phyloP scores from a whole-genome alignment of 1,140 invertebrate species.

The Heliconius hermathena region DNA sequence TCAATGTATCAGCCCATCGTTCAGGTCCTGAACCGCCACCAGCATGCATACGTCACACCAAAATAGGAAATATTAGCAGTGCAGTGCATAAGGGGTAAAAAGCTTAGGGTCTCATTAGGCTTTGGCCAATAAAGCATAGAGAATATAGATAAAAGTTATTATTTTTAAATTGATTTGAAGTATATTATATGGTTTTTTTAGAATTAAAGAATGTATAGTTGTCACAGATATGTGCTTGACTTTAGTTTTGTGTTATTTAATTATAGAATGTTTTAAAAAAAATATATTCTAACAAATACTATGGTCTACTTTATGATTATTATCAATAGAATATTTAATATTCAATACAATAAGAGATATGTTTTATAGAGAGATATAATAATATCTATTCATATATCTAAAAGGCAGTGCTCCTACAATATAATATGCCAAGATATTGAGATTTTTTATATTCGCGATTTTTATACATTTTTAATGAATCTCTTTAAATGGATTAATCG shows the following conservation, averaged over 20 bases:
- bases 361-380: slow-evolving; percentile 23
- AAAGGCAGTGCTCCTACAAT: slow-evolving; percentile 57
- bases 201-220: not conserved
- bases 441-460: slow-evolving; percentile 24
- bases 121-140: slow-evolving; percentile 23
- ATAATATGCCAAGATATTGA: slow-evolving; percentile 45
- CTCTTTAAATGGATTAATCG: too few relatives aligned
- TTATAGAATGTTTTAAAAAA: not conserved
- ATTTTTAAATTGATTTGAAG: not conserved
- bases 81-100: slow-evolving; percentile 44
- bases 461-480: too few relatives aligned
- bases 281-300: not conserved
- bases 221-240: slow-evolving; percentile 6
- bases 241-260: slow-evolving; percentile 1
- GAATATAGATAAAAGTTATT: not conserved
- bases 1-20: slow-evolving; percentile 76
- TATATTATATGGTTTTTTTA: not conserved
- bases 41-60: slow-evolving; percentile 73
- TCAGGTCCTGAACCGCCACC: slow-evolving; percentile 71
- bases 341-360: slow-evolving; percentile 15
- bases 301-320: slow-evolving; percentile 4
- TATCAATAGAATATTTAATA: not conserved
- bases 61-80: slow-evolving; percentile 67
- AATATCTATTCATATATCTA: slow-evolving; percentile 25
- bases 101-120: slow-evolving; percentile 21